Percentiles rank a stretch among this genome's conserved stretches.
Evolutionary conservation across 2,113 vertebrate species (phyloP).

Genomic region (Bungarus multicinctus): DNA sequence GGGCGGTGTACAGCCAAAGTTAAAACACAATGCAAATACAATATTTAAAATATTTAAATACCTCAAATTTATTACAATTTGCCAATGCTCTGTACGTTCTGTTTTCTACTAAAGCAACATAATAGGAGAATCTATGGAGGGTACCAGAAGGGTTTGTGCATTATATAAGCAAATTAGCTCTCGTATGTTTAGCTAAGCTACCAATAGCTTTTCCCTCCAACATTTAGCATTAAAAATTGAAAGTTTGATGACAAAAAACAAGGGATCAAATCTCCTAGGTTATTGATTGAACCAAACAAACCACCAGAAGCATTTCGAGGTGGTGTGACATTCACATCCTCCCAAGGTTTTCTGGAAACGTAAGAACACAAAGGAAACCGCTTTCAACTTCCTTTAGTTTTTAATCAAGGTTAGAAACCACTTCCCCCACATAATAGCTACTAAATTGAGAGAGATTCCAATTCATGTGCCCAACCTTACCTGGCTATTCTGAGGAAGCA

Average conservation of each 20-base stretch:
- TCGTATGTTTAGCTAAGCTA: neutral
- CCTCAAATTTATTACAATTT: neutral
- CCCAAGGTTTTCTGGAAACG: neutral
- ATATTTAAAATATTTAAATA: no score
- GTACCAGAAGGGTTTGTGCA: neutral
- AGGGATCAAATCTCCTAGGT: neutral
- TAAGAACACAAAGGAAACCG: neutral
- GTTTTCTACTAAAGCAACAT: neutral
- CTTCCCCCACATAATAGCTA: neutral
- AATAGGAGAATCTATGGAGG: neutral
- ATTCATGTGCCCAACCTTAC: neutral
- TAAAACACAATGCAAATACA: no score
- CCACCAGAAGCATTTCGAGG: neutral
- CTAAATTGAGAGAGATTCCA: neutral
- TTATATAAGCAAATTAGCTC: neutral
- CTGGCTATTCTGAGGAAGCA: neutral
- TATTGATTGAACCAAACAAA: neutral
- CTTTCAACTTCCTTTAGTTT: neutral
- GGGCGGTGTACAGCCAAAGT: no score
- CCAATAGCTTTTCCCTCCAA: neutral
- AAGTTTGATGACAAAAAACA: neutral
- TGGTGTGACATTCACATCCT: neutral
- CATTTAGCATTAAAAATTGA: neutral
- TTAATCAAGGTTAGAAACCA: neutral
- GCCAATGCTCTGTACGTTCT: neutral